These are phyloP conservation scores for Gallinago media DNA, from an alignment of 2,113 vertebrate species.

Conservation along the genomic window DNA sequence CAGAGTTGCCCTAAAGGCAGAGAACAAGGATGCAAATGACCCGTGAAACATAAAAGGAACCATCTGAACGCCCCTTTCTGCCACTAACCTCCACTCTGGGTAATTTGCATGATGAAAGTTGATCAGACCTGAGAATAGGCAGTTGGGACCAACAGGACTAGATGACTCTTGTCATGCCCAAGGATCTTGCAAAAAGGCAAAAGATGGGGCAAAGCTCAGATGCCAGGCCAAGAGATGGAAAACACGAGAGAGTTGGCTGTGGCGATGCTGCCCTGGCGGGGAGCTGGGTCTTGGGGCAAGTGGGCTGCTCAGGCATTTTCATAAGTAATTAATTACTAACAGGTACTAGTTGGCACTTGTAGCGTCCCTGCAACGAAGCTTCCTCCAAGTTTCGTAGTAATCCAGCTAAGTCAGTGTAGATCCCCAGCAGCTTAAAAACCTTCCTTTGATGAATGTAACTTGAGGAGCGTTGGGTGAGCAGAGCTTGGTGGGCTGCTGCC, in stretches of 20 bases:
- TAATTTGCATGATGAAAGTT: conserved; percentile 32
- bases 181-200: background rate
- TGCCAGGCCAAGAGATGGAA: background rate
- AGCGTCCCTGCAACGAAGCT: background rate
- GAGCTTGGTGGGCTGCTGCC: background rate
- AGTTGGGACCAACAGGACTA: background rate
- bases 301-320: background rate
- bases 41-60: conserved; percentile 44
- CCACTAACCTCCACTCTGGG: background rate
- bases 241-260: background rate
- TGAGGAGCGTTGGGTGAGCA: rapidly evolving
- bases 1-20: conserved; percentile 48
- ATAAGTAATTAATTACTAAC: background rate
- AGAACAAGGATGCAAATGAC: conserved; percentile 65
- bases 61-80: conserved; percentile 33
- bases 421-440: background rate
- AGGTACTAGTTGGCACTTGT: background rate
- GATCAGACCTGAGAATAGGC: conserved; percentile 31
- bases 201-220: background rate
- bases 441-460: background rate
- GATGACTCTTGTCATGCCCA: background rate
- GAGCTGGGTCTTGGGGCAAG: background rate
- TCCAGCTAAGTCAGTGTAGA: rapidly evolving
- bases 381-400: background rate
- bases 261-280: background rate